Evolutionary conservation across 1,140 invertebrate species (phyloP), one percentile per base, ranked within the genome.

Genomic region (Bacillus rossius): DNA sequence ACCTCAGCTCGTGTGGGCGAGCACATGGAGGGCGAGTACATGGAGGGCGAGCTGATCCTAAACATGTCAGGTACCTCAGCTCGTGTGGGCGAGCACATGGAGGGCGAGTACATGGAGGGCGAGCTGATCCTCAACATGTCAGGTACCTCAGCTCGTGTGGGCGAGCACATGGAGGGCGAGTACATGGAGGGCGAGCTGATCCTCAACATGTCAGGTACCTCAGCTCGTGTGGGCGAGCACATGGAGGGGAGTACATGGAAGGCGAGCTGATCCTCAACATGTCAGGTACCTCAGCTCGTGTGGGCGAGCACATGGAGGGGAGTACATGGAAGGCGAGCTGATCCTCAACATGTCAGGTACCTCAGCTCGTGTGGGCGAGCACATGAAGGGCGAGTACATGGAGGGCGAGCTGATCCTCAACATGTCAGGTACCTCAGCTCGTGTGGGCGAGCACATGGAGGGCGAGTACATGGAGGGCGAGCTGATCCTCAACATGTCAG

Each of bases 31-130:
- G 92, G 92, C 1, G 83, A 90, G 69, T 92, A 92, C 73, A 73
- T 85, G 20, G 85, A 91, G 65, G 90, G 88, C 10, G 82, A 84
- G 67, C 77, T 96, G 2, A 76, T 81, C 16, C 75, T 94, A 1
- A 85, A 94, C 67, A 86, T 91, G 81, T 79, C 83, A 57, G 85
- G 90, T 92, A n/a, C n/a, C n/a, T n/a, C n/a, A n/a, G n/a, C n/a
- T n/a, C n/a, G n/a, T n/a, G 58, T 97, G 94, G 94, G 79, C 91
- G 13, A 84, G 85, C 59, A n/a, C n/a, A n/a, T n/a, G n/a, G 91
- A 95, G 1, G 92, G 92, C 1, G 83, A 90, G 69, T 92, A 92
- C 73, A 73, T 85, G 20, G 85, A 91, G 65, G 90, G 88, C 10
- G 82, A 84, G 67, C 77, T 96, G 2, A 76, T 81, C 16, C 75